Evolutionary conservation across 2,113 vertebrate genomes (phyloP).

Genomic region (Microtus pennsylvanicus): DNA sequence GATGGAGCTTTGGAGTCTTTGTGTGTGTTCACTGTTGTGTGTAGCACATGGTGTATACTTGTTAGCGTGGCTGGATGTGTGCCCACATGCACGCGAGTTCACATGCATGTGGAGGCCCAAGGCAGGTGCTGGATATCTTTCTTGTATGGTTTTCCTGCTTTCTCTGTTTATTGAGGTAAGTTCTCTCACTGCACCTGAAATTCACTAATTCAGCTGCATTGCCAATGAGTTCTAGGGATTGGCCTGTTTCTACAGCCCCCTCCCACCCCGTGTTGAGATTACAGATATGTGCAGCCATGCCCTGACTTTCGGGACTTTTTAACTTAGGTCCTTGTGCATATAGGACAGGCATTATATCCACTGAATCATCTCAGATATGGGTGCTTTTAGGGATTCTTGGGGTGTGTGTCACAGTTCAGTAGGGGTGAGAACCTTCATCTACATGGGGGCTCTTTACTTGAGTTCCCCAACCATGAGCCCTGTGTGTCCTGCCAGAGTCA

Average conservation of each 20-base stretch:
- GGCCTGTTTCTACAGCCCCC: too few relatives aligned
- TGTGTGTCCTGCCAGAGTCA: background rate
- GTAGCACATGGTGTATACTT: background rate
- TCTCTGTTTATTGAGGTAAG: background rate
- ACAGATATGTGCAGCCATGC: background rate
- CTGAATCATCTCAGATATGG: background rate
- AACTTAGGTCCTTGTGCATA: background rate
- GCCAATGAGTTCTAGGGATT: background rate
- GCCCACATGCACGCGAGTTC: background rate
- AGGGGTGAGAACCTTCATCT: background rate
- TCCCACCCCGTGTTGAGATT: background rate
- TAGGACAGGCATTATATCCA: background rate
- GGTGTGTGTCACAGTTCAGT: background rate
- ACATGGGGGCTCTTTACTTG: background rate
- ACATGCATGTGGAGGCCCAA: background rate
- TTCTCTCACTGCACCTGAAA: background rate
- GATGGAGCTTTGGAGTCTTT: background rate
- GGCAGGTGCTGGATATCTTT: background rate
- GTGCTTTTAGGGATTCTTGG: background rate
- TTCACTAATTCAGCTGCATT: too few relatives aligned
- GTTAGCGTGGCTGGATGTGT: too few relatives aligned
- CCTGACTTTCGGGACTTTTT: background rate
- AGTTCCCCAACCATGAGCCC: background rate
- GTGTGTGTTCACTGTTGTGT: background rate
- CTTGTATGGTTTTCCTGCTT: too few relatives aligned